A percentile compares a stretch with the other conserved stretches of the same genome.
phyloP scores from a whole-genome alignment of 2,113 vertebrate species.

The Pterocles burchelli region DNA sequence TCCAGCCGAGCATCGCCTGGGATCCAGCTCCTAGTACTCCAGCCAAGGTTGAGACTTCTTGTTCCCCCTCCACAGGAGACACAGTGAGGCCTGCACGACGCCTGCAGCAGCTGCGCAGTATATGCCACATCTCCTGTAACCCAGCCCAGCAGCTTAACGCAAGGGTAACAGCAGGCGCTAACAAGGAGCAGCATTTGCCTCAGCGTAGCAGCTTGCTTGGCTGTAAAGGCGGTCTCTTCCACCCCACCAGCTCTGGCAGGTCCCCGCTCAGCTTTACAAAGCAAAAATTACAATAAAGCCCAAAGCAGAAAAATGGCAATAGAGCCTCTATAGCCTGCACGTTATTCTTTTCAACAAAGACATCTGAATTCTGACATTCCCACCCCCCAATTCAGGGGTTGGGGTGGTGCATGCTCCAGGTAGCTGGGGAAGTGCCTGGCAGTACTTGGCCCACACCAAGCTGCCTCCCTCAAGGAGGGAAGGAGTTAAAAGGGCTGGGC shows the following conservation, averaged over 20 bases:
- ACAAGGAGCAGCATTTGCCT: neutral
- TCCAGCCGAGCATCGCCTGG: neutral
- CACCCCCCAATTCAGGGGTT: neutral
- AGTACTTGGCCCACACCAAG: neutral
- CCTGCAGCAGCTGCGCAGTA: neutral
- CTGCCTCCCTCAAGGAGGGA: neutral
- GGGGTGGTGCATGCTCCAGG: neutral
- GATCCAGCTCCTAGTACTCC: neutral
- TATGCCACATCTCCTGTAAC: neutral
- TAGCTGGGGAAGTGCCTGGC: neutral
- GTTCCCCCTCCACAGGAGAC: neutral
- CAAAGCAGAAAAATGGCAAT: neutral
- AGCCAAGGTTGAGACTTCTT: neutral
- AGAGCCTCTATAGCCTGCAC: neutral
- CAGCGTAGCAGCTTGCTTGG: neutral
- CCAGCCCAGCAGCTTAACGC: neutral
- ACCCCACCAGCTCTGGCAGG: neutral
- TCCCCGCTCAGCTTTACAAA: neutral
- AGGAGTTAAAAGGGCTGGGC: neutral
- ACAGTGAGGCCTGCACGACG: neutral
- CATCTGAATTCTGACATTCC: neutral
- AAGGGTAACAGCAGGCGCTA: neutral
- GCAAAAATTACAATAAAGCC: constrained; percentile 34
- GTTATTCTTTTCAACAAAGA: constrained; percentile 3
- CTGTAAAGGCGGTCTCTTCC: neutral